Conservation (phyloP, 2,888 invertebrate genomes). For the Orthosia gracilis region DNA sequence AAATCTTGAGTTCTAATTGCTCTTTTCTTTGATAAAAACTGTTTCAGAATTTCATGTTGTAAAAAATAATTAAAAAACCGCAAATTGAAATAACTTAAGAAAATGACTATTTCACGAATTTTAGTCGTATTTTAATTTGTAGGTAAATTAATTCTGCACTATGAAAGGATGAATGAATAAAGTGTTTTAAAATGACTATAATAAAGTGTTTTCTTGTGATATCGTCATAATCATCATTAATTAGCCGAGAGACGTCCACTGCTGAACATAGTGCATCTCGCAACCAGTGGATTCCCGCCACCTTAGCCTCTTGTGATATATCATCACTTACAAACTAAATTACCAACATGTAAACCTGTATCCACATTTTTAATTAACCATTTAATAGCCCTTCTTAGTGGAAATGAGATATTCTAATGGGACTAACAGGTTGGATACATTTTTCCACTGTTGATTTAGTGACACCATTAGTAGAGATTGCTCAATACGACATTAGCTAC, state of each 20-base stretch:
- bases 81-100: slow-evolving; percentile 45
- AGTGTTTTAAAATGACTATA: slow-evolving; percentile 32
- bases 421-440: slow-evolving; percentile 24
- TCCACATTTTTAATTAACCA: slow-evolving; percentile 27
- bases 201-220: slow-evolving; percentile 33
- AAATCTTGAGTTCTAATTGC: background rate
- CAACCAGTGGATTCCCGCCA: too few species aligned
- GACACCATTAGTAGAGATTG: slow-evolving; percentile 42
- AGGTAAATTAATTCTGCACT: slow-evolving; percentile 40
- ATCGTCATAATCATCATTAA: background rate
- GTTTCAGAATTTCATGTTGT: slow-evolving; percentile 11
- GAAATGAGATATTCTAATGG: slow-evolving; percentile 53
- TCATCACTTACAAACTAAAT: slow-evolving; percentile 12
- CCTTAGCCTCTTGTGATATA: too few species aligned
- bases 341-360: slow-evolving; percentile 14
- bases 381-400: slow-evolving; percentile 30
- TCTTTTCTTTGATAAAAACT: background rate
- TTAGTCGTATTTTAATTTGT: slow-evolving; percentile 37
- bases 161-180: slow-evolving; percentile 46
- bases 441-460: slow-evolving; percentile 50
- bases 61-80: slow-evolving; percentile 44
- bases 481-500: background rate
- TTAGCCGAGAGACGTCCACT: too few species aligned
- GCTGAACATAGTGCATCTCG: too few species aligned
- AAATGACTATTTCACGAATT: slow-evolving; percentile 53